Base-by-base conservation (phyloP, 2,797 vertebrate genomes). In the Parotocinclus haroldoi region DNA sequence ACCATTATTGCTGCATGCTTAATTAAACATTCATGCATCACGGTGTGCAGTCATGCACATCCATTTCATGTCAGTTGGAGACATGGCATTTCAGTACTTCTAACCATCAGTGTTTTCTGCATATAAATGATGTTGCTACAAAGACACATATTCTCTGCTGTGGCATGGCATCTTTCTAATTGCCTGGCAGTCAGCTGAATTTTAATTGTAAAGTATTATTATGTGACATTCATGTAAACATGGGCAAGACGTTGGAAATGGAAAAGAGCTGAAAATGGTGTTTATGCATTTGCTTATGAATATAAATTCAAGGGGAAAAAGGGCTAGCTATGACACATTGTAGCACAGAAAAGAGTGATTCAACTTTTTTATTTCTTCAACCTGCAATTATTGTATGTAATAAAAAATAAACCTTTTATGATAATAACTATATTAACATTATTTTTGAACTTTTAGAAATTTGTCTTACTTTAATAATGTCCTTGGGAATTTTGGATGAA, bases 1-100 rank as follows among this genome's bases (percentile, higher is more conserved):
- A 87, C 91, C 91, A 94, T 97, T 96, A 96, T 91, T 89, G 89
- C 91, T 89, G 96, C 98, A 96, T 96, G 93, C 96, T 98, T 98
- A 98, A 97, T 94, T 95, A 92, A 93, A 89, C 72, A 76, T 83
- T 88, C 90, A 85, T 78, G 81, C 84, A 80, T 89, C 77, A 78
- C 12, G 16, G 37, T 68, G 49, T 52, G 57, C 71, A 19, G 80
- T 86, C 88, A 85, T 84, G 91, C 92, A 88, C 88, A 89, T 86
- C 89, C 89, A 87, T 92, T 86, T 87, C 81, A 85, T 95, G 94
- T 96, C 94, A 95, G 93, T 89, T 85, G 89, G 92, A 95, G 94
- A 95, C 92, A 58, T 72, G 86, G 85, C 87, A 87, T 90, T 89
- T 93, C 93, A 91, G 86, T 90, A 80, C 92, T 93, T 90, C 91